These are phyloP conservation scores for Falco cherrug DNA, from an alignment of 2,797 vertebrate species.

Conservation along the genomic window DNA sequence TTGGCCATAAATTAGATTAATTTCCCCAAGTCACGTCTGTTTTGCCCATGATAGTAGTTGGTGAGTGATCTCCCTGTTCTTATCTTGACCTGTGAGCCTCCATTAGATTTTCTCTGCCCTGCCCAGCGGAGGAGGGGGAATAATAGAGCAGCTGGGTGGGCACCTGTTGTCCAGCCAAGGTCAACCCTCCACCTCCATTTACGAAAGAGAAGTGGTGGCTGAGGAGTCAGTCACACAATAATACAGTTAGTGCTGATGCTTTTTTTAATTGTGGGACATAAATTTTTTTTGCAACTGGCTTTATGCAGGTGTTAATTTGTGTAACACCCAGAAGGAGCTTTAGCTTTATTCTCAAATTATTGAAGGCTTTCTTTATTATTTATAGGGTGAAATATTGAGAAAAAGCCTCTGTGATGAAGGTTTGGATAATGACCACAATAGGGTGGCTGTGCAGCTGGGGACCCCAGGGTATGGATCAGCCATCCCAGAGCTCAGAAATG, in stretches of 20 bases:
- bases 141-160: not conserved
- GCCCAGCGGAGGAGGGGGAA: not conserved
- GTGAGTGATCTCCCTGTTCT: not conserved
- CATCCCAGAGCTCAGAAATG: not conserved
- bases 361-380: not conserved
- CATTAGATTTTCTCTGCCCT: not conserved
- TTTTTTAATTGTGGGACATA: not conserved
- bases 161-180: too few relatives aligned
- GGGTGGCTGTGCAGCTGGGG: not conserved
- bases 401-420: not conserved
- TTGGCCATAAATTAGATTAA: not conserved
- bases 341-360: not conserved
- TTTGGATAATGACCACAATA: not conserved
- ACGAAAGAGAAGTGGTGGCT: not conserved
- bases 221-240: not conserved
- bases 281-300: not conserved
- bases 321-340: not conserved
- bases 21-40: not conserved
- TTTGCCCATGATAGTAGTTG: not conserved
- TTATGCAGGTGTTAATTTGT: not conserved
- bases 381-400: not conserved
- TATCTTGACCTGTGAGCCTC: not conserved
- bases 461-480: not conserved
- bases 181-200: not conserved
- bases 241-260: not conserved